Percentiles rank a stretch among this genome's conserved stretches.
These are phyloP conservation scores for Pontoporia blainvillei DNA, from an alignment of 2,113 vertebrate species.

Conservation along the genomic window DNA sequence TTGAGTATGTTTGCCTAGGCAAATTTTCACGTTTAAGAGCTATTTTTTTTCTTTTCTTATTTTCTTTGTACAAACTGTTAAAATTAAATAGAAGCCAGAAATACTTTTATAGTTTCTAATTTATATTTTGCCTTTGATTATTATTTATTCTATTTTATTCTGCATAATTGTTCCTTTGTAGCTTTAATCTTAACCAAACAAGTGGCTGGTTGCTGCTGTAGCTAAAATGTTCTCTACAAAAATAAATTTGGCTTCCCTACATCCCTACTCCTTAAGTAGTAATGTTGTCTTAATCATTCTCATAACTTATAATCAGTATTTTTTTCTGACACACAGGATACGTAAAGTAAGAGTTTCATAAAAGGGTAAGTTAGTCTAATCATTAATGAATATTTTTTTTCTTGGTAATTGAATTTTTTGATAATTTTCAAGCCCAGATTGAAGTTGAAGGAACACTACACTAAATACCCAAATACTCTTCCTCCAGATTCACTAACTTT, in stretches of 20 bases:
- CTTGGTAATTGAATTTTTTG: background rate
- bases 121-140: background rate
- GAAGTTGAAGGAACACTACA: background rate
- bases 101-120: background rate
- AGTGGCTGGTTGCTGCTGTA: background rate
- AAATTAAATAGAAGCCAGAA: background rate
- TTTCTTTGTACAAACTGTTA: background rate
- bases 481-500: background rate
- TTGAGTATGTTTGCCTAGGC: background rate
- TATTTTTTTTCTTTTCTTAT: background rate
- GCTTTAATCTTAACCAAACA: background rate
- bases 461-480: background rate
- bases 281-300: background rate
- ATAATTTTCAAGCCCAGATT: background rate
- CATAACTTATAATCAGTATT: background rate
- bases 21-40: background rate
- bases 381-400: background rate
- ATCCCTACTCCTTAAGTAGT: background rate
- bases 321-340: background rate
- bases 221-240: background rate
- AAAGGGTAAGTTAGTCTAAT: background rate
- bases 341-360: background rate
- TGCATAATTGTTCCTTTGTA: background rate
- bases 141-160: background rate
- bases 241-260: background rate